phyloP scores from a whole-genome alignment of 2,113 vertebrate genomes.

The Macquaria ambigua region DNA sequence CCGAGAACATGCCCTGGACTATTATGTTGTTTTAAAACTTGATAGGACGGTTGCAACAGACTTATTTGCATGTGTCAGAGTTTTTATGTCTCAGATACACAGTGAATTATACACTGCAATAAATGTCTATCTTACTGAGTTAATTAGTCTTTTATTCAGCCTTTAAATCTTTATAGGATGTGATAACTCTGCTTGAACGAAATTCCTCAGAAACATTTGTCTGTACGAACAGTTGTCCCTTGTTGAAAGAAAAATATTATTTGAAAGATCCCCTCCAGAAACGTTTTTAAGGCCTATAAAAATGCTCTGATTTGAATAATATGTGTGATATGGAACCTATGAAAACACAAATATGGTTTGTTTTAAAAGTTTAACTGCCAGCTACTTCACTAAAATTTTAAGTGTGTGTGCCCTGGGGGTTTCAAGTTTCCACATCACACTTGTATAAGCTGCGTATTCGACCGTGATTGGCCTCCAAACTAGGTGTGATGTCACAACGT shows the following conservation, averaged over 20 bases:
- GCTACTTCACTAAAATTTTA: neutral
- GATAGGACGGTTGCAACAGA: slow-evolving; percentile 7
- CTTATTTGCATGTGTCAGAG: neutral
- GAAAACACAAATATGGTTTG: neutral
- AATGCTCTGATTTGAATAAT: neutral
- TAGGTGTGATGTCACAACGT: neutral
- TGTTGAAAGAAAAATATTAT: neutral
- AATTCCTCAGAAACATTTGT: neutral
- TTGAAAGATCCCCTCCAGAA: neutral
- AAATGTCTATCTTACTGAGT: neutral
- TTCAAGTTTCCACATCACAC: neutral
- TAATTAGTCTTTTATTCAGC: neutral
- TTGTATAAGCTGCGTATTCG: neutral
- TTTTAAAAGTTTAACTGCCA: too few relatives aligned
- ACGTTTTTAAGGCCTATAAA: neutral
- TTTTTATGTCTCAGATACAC: neutral
- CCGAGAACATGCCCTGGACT: neutral
- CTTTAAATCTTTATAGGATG: slow-evolving; percentile 16
- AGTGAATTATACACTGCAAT: neutral
- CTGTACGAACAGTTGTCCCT: neutral
- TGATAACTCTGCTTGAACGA: neutral
- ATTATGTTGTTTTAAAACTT: slow-evolving; percentile 8
- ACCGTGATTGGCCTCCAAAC: neutral
- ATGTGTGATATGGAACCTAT: neutral
- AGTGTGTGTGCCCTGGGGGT: neutral